Evolutionary conservation across 2,797 vertebrate genomes (phyloP).

Genomic region (Bradypus variegatus): DNA sequence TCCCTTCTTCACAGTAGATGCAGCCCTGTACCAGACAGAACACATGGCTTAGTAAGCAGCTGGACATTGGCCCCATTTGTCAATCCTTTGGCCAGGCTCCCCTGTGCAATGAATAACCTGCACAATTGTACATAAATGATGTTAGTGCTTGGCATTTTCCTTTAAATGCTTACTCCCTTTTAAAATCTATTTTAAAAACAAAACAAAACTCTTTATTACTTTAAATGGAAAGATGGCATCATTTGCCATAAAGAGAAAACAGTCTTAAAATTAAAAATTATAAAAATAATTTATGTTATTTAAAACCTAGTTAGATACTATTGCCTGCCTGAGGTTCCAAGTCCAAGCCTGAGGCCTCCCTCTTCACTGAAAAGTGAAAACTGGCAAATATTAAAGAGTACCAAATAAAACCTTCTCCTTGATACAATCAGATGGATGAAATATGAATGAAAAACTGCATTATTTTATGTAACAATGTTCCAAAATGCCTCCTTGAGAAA

Average conservation of each 20-base stretch:
- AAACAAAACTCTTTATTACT: not conserved
- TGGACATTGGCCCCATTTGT: not conserved
- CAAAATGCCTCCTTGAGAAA: not conserved
- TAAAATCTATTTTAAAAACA: not conserved
- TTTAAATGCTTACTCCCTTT: conserved; percentile 9
- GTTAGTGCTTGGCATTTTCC: not conserved
- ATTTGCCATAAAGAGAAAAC: not conserved
- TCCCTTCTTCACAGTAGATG: not conserved
- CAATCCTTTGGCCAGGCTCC: not conserved
- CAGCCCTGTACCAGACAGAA: not conserved
- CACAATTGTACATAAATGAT: not conserved
- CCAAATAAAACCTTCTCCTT: not conserved
- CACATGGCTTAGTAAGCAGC: not conserved
- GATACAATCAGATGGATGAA: conserved; percentile 12
- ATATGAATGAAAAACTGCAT: not conserved
- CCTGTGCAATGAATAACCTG: not conserved
- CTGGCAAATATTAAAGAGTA: not conserved
- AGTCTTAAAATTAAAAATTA: not conserved
- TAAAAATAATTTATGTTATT: not conserved
- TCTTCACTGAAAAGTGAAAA: conserved; percentile 4
- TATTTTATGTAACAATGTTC: not conserved
- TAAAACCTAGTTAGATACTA: not conserved
- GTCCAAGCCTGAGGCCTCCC: not conserved
- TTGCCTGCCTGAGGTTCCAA: not conserved
- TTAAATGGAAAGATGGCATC: not conserved